phyloP scores from a whole-genome alignment of 2,888 invertebrate species.

The Yponomeuta malinellus region DNA sequence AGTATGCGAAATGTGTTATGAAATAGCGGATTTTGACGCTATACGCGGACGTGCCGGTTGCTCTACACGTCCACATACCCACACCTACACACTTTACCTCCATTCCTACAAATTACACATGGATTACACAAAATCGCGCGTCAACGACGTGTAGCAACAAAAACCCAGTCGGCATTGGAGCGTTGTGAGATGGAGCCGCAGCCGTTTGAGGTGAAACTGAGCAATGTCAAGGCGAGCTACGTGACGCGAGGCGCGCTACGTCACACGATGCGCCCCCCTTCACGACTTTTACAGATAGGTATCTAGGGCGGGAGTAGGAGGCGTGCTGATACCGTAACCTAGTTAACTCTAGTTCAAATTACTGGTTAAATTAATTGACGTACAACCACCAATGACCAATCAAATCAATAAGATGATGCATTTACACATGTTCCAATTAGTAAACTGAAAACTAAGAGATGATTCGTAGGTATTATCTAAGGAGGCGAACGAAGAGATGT shows the following conservation, averaged over 20 bases:
- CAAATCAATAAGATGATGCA: no score
- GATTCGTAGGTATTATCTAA: no score
- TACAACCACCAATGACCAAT: no score
- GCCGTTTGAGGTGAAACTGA: not conserved
- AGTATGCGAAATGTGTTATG: not conserved
- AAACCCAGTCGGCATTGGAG: not conserved
- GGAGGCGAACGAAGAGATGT: no score
- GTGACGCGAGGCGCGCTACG: not conserved
- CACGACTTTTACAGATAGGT: not conserved
- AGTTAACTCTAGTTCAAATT: no score
- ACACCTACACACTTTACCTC: no score
- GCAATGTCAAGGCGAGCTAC: not conserved
- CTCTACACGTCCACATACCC: not conserved
- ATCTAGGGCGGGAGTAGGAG: not conserved
- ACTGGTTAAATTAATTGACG: no score
- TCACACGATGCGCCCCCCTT: not conserved
- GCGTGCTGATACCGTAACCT: no score
- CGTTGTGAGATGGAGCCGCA: not conserved
- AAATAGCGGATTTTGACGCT: not conserved
- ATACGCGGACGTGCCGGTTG: not conserved
- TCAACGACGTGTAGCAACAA: not conserved
- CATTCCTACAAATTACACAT: not conserved
- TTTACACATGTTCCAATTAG: no score
- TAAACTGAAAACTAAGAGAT: no score
- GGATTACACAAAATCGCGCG: not conserved